Base-by-base conservation (phyloP, 2,888 invertebrate genomes). In the Homarus gammarus region DNA sequence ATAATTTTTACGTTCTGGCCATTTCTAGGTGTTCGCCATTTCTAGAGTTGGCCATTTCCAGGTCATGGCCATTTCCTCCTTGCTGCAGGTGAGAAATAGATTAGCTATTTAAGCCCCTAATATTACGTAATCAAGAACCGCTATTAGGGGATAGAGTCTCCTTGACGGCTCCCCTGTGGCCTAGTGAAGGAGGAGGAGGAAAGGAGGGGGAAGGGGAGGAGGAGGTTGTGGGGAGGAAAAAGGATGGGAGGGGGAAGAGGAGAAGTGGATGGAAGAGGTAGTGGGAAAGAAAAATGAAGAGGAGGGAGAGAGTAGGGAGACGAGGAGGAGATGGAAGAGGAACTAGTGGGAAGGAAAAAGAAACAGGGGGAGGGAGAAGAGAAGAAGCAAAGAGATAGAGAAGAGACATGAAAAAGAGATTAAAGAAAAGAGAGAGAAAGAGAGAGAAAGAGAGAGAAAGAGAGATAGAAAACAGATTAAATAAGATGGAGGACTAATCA, bases 71-170 rank as follows among this genome's bases (percentile, higher is more conserved):
- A 68, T 68, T 31, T 8, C 5, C 68, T 27, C 31, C 68, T 27
- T 10, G 3, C n/a, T 44, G 12, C 5, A 12, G 44, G 44, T 49
- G 36, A 38, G 64, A 64, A 81, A 81, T 64, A 56, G 81, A 81
- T 81, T 81, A 68, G 44, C 38, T 56, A 68, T 64, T 81, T 40
- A 44, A 36, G 38, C 10, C 64, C 15, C 64, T 40, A 36, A 64
- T 68, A 56, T 72, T 38, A 40, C 15, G 27, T 38, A 36, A 38
- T 81, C 81, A 81, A 64, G 64, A 64, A 81, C 3, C 38, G 61
- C 38, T 27, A n/a, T 44, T 40, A 33, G 0, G 27, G 64, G 61
- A 12, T n/a, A 68, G n/a, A 10, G 18, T 68, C 38, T 68, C 64
- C 40, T 22, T 33, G 81, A 81, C 40, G 81, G 68, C 8, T 81